A percentile compares a stretch with the other conserved stretches of the same genome.
These are phyloP conservation scores for Heliconius melpomene DNA, from an alignment of 1,140 invertebrate genomes.

Conservation along the genomic window DNA sequence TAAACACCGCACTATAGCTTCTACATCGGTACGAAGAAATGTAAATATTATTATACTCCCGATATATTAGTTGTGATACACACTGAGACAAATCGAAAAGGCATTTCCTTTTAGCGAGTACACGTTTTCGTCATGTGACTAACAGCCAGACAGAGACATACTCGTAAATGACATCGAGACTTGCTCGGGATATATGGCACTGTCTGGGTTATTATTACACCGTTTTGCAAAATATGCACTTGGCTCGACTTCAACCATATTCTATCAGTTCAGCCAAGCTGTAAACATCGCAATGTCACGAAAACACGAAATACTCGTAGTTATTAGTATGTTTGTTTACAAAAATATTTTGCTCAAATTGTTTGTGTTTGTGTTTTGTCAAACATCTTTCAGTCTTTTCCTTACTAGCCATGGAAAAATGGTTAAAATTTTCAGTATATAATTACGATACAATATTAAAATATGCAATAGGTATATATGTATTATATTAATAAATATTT, in stretches of 20 bases:
- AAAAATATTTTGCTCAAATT: background rate
- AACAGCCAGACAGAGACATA: constrained; percentile 37
- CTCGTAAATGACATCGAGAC: constrained; percentile 24
- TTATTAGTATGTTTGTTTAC: background rate
- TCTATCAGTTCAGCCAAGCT: constrained; percentile 53
- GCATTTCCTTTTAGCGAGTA: constrained; percentile 31
- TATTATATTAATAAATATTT: too few species aligned
- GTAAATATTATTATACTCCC: background rate
- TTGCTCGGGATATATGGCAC: constrained; percentile 43
- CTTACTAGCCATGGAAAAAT: too few species aligned
- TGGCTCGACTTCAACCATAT: constrained; percentile 67
- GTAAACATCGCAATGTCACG: constrained; percentile 46
- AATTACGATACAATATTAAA: too few species aligned
- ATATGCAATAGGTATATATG: too few species aligned
- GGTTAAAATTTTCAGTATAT: too few species aligned
- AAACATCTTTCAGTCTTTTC: too few species aligned
- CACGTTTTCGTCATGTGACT: constrained; percentile 31
- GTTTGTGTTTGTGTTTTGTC: too few species aligned
- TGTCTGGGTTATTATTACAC: constrained; percentile 69
- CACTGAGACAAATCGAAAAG: background rate
- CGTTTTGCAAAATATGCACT: constrained; percentile 73
- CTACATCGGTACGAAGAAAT: too few species aligned
- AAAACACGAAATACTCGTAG: constrained; percentile 20
- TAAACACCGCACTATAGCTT: too few species aligned
- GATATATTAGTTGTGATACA: background rate